Evolutionary conservation across 2,797 vertebrate genomes (phyloP).

Genomic region (Oreonectes daqikongensis): DNA sequence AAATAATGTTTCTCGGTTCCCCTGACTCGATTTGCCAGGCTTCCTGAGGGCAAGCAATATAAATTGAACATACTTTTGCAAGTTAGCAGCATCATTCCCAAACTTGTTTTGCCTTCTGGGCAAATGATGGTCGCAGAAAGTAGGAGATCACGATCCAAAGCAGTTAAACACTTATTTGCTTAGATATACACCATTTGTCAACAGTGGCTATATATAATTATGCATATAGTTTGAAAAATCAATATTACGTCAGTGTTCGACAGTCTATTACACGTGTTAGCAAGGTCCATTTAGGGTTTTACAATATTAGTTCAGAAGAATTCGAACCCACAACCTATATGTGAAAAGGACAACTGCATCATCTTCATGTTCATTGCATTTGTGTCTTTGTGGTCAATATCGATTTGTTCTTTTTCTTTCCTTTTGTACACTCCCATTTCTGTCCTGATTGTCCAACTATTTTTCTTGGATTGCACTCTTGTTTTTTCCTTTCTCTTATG

Average conservation of each 20-base stretch:
- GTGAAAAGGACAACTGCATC: slow-evolving; percentile 53
- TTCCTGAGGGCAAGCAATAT: slow-evolving; percentile 2
- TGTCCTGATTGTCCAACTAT: slow-evolving; percentile 46
- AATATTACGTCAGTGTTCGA: neutral
- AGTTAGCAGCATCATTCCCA: neutral
- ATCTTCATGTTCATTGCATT: slow-evolving; percentile 46
- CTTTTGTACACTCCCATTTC: slow-evolving; percentile 48
- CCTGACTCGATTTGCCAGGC: slow-evolving; percentile 4
- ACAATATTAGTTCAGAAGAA: neutral
- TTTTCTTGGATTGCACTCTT: slow-evolving; percentile 50
- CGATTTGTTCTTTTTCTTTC: slow-evolving; percentile 44
- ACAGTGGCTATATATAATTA: neutral
- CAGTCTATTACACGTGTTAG: no score
- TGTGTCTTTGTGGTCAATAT: slow-evolving; percentile 54
- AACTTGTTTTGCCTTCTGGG: slow-evolving; percentile 6
- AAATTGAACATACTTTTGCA: neutral
- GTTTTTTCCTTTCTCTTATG: slow-evolving; percentile 57
- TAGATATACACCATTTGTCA: neutral
- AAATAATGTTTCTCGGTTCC: neutral
- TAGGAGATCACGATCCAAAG: neutral
- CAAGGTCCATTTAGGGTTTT: no score
- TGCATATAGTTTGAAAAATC: neutral
- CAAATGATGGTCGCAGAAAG: slow-evolving; percentile 5
- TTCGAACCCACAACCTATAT: neutral
- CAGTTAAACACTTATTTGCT: neutral